These are phyloP conservation scores for Drosophila busckii DNA, from an alignment of 1,140 invertebrate genomes.

Conservation along the genomic window DNA sequence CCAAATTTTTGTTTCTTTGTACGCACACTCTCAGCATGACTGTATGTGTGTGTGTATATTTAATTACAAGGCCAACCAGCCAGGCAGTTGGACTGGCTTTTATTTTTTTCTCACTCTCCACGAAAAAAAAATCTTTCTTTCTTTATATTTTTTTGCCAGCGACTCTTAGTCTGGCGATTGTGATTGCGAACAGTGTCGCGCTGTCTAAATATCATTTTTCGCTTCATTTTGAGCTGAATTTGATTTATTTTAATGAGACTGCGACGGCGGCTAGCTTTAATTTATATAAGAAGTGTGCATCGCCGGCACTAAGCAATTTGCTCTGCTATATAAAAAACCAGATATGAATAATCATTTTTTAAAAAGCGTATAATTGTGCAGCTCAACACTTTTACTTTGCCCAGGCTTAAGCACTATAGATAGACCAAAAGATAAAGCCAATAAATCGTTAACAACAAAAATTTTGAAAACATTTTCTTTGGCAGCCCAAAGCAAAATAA, in stretches of 20 bases:
- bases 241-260: constrained; percentile 64
- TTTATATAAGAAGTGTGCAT: constrained; percentile 64
- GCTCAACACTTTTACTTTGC: constrained; percentile 69
- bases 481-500: constrained; percentile 23
- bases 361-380: constrained; percentile 55
- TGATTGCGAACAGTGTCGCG: not conserved
- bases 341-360: constrained; percentile 47
- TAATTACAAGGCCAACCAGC: constrained; percentile 64
- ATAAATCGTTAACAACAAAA: too few species aligned
- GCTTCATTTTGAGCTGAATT: constrained; percentile 41
- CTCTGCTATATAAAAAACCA: constrained; percentile 23
- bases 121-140: too few species aligned
- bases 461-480: too few species aligned
- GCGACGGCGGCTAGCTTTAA: not conserved
- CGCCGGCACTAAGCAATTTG: constrained; percentile 56
- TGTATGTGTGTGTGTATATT: constrained; percentile 11
- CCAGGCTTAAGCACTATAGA: too few species aligned
- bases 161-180: constrained; percentile 2
- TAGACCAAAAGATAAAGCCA: too few species aligned
- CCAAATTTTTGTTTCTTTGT: constrained; percentile 48
- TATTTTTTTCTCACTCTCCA: too few species aligned
- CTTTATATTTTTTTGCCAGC: constrained; percentile 5
- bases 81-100: constrained; percentile 31
- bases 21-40: constrained; percentile 1
- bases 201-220: constrained; percentile 39